Evolutionary conservation across 2,113 vertebrate species (phyloP).

Genomic region (Aspiorhynchus laticeps): DNA sequence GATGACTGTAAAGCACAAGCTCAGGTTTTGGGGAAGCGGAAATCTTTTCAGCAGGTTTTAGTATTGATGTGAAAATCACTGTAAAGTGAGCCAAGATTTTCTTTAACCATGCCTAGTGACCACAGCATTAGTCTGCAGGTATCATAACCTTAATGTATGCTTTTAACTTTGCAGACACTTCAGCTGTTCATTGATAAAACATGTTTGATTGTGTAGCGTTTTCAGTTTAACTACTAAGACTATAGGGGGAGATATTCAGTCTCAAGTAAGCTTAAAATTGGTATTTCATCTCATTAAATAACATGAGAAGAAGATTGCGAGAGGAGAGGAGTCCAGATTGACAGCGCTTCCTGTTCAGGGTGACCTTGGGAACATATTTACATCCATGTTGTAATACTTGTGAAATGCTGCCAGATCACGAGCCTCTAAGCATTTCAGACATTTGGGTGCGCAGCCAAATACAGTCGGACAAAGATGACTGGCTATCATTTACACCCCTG

Average conservation of each 20-base stretch:
- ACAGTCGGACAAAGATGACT: constrained; percentile 45
- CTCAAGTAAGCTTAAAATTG: neutral
- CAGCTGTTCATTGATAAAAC: constrained; percentile 5
- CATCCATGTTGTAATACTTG: constrained; percentile 25
- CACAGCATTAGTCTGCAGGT: constrained; percentile 6
- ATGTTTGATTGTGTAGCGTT: neutral
- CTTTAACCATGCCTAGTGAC: constrained; percentile 2
- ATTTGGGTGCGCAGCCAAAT: constrained; percentile 14
- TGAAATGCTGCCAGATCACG: constrained; percentile 36
- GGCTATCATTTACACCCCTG: constrained; percentile 48
- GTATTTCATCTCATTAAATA: neutral
- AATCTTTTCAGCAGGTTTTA: constrained; percentile 34
- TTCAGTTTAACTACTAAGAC: neutral
- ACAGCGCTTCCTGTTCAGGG: constrained; percentile 40
- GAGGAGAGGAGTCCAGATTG: constrained; percentile 2
- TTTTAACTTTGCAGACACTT: neutral
- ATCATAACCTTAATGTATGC: neutral
- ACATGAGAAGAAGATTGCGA: neutral
- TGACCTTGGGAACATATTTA: constrained; percentile 46
- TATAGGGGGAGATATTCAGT: neutral
- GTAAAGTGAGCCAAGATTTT: constrained; percentile 11
- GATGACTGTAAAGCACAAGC: constrained; percentile 16
- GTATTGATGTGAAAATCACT: constrained; percentile 32
- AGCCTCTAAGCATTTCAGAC: constrained; percentile 26
- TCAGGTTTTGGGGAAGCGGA: neutral